These are phyloP conservation scores for Tanytarsus gracilentus DNA, from an alignment of 2,888 invertebrate genomes.

Conservation along the genomic window DNA sequence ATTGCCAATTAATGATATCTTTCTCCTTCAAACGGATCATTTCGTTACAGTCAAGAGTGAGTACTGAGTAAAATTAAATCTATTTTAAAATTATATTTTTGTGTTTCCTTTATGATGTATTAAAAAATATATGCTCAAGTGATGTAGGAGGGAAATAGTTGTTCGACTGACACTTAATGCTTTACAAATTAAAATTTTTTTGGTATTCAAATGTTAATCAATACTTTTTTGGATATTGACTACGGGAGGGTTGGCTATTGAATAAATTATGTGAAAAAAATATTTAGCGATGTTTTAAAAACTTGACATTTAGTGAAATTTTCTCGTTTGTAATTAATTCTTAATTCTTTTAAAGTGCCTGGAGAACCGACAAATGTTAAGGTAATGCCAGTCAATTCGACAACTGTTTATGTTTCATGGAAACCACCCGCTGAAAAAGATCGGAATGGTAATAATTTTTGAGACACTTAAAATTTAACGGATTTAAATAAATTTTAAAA, in stretches of 20 bases:
- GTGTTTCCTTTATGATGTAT: neutral
- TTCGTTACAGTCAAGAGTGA: conserved; percentile 27
- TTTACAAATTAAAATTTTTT: too few relatives aligned
- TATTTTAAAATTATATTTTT: neutral
- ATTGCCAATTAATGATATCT: too few relatives aligned
- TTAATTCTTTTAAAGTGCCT: conserved; percentile 89
- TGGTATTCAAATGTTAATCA: conserved; percentile 6
- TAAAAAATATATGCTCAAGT: neutral
- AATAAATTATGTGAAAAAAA: neutral
- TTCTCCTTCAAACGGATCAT: too few relatives aligned
- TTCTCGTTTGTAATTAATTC: too few relatives aligned
- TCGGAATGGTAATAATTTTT: too few relatives aligned
- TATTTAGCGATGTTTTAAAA: neutral
- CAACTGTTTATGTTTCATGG: conserved; percentile 92
- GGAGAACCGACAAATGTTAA: conserved; percentile 92
- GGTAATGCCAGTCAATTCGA: conserved; percentile 83
- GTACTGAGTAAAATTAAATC: too few relatives aligned
- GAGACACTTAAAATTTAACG: too few relatives aligned
- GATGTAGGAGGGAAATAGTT: neutral
- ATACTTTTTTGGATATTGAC: too few relatives aligned
- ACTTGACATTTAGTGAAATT: too few relatives aligned
- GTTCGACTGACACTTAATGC: too few relatives aligned
- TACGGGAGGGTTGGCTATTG: neutral
- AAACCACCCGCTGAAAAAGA: conserved; percentile 85
- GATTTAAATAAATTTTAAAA: too few relatives aligned